Evolutionary conservation across 2,888 invertebrate genomes (phyloP).

Genomic region (Drosophila borealis): DNA sequence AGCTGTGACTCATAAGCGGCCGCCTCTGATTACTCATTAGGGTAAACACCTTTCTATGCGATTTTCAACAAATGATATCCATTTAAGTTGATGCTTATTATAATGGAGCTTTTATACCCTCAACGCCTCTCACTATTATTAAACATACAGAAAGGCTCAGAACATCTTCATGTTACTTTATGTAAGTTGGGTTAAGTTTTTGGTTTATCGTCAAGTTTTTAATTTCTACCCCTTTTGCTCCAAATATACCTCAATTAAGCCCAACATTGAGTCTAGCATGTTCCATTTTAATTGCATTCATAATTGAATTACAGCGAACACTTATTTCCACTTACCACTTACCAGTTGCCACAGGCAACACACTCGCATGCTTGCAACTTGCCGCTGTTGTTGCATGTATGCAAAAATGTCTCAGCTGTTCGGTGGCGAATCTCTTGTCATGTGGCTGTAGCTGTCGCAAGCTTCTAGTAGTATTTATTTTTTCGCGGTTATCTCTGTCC

Average conservation of each 20-base stretch:
- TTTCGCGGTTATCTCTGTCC: slow-evolving; percentile 1
- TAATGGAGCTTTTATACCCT: no score
- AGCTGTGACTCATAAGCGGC: slow-evolving; percentile 31
- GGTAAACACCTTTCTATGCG: slow-evolving; percentile 5
- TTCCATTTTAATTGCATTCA: background rate
- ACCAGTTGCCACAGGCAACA: slow-evolving; percentile 8
- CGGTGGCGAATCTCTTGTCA: slow-evolving; percentile 52
- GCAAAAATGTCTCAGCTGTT: slow-evolving; percentile 46
- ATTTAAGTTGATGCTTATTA: no score
- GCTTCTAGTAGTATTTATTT: slow-evolving; percentile 22
- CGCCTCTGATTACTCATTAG: background rate
- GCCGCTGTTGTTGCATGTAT: slow-evolving; percentile 10
- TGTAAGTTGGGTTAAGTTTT: no score
- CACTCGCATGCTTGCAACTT: background rate
- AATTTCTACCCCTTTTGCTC: background rate
- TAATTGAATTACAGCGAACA: slow-evolving; percentile 9
- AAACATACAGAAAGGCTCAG: no score
- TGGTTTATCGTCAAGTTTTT: no score
- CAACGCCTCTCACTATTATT: no score
- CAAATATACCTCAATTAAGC: background rate
- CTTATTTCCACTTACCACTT: slow-evolving; percentile 18
- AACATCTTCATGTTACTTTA: no score
- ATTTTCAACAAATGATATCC: slow-evolving; percentile 6
- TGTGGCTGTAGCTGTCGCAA: slow-evolving; percentile 25
- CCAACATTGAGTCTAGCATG: background rate